Evolutionary conservation across 2,797 vertebrate species (phyloP), one percentile per base, ranked within the genome.

Genomic region (Melanotaenia trifasciata): DNA sequence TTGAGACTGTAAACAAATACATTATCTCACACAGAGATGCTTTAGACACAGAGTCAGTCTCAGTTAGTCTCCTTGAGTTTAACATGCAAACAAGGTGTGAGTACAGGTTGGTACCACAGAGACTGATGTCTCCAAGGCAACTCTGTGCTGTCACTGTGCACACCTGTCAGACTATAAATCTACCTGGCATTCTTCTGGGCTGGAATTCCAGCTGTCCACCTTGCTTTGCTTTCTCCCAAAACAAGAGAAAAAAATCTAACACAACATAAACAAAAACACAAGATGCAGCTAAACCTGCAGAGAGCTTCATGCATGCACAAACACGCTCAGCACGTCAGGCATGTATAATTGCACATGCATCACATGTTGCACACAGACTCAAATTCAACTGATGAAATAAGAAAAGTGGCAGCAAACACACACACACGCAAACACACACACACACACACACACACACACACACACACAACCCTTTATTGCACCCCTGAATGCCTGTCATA

Each of bases 121-220:
- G 61, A 76, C 56, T 3, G 35, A 45, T 61, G 40, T 86, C 64
- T 80, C 79, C 70, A 78, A 83, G 66, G 76, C 66, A 87, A 87
- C 78, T 54, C 60, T 36, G 14, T 26, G 13, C 65, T 64, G 64
- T 70, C 66, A 80, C 62, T 70, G 30, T 71, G 74, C 53, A 77
- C 74, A 84, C 63, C 78, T 83, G 76, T 63, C 84, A 71, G 40
- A 30, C 57, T n/a, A 30, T 32, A 74, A 79, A 66, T 70, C 65
- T 64, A 72, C 77, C 75, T 67, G 85, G 73, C 78, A 76, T 81
- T 69, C 75, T 60, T 67, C 77, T 54, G 73, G 80, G 72, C 47
- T 64, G 58, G 65, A 81, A 71, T 61, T 78, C 73, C 69, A 86
- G 81, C 86, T 81, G 84, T 86, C 79, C 53, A 76, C 66, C 79